These are phyloP conservation scores for Chymomyza procnemis DNA, from an alignment of 2,888 invertebrate species.

Conservation along the genomic window DNA sequence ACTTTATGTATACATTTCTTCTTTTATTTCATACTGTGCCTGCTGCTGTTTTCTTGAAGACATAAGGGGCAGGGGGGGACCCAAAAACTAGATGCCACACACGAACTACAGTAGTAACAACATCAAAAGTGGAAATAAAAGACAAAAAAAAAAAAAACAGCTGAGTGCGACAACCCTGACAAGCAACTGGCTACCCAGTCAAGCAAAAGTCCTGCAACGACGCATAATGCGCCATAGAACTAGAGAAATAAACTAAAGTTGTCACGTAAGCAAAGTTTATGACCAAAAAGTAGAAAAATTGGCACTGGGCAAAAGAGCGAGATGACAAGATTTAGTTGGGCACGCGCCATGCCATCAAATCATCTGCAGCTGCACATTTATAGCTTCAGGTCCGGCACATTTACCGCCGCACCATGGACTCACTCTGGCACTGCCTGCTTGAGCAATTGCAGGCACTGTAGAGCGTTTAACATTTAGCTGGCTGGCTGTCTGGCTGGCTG, in stretches of 20 bases:
- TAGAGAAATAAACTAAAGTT: slow-evolving; percentile 71
- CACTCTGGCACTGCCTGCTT: neutral
- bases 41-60: neutral
- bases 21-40: neutral
- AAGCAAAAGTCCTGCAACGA: slow-evolving; percentile 26
- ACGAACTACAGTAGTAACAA: neutral
- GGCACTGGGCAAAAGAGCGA: slow-evolving; percentile 6
- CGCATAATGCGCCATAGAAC: slow-evolving; percentile 47
- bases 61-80: neutral
- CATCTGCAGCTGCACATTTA: slow-evolving; percentile 45
- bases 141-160: neutral
- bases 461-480: slow-evolving; percentile 54
- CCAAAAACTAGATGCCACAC: neutral
- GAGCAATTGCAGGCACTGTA: slow-evolving; percentile 45
- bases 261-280: slow-evolving; percentile 74
- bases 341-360: slow-evolving; percentile 68
- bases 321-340: slow-evolving; percentile 57
- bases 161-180: neutral
- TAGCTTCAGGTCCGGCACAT: slow-evolving; percentile 34
- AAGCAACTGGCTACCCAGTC: slow-evolving; percentile 3
- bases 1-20: neutral
- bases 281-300: slow-evolving; percentile 49
- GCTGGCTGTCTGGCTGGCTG: slow-evolving; percentile 1
- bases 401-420: slow-evolving; percentile 29
- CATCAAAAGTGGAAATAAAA: neutral